Percentiles rank a stretch among this genome's conserved stretches.
Conservation (phyloP, 2,113 vertebrate species). For the Calyptommatus sinebrachiatus region DNA sequence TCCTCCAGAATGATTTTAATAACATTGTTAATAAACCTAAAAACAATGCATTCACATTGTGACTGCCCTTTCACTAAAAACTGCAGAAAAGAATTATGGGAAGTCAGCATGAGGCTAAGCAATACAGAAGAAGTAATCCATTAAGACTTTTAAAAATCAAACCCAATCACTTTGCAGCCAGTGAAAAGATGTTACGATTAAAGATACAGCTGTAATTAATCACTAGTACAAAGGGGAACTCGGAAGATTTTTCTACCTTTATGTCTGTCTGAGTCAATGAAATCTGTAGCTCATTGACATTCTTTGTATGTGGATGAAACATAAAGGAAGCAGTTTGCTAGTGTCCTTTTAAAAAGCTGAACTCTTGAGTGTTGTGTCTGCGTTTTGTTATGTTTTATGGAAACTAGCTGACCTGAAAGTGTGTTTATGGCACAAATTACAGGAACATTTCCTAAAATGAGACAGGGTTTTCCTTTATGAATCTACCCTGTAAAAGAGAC, state of each 20-base stretch:
- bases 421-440: too few species aligned
- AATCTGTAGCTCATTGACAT: background rate
- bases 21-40: too few species aligned
- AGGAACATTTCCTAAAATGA: too few species aligned
- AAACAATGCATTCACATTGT: too few species aligned
- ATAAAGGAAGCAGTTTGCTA: background rate
- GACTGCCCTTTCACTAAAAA: too few species aligned
- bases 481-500: too few species aligned
- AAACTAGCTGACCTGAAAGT: too few species aligned
- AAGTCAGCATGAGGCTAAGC: background rate
- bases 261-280: background rate
- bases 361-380: background rate
- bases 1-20: too few species aligned
- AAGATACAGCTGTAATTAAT: background rate
- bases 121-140: background rate
- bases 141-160: conserved; percentile 17
- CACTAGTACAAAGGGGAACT: background rate
- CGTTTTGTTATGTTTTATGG: background rate
- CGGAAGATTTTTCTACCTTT: conserved; percentile 14
- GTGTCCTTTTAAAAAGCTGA: conserved; percentile 14
- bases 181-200: background rate
- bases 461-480: too few species aligned
- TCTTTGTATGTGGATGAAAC: background rate
- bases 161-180: background rate
- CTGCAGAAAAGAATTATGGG: conserved; percentile 59